These are phyloP conservation scores for Cyclargus thomasi DNA, from an alignment of 1,140 invertebrate genomes.

Conservation along the genomic window DNA sequence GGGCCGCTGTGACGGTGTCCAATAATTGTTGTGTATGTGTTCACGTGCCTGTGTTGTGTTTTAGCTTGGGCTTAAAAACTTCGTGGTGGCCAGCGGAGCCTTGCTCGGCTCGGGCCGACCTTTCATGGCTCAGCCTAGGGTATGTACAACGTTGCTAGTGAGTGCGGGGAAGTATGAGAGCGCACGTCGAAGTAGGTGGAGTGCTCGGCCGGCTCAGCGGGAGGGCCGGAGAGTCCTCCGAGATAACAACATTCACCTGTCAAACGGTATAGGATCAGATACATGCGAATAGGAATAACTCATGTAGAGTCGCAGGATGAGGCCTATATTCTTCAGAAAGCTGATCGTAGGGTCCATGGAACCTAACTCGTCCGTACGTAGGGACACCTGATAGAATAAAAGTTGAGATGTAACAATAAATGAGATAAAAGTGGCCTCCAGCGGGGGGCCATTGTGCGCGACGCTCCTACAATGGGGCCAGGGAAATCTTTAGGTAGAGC, in stretches of 20 bases:
- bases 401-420: constrained; percentile 49
- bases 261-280: background rate
- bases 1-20: constrained; percentile 69
- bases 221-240: background rate
- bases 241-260: background rate
- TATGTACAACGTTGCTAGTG: constrained; percentile 53
- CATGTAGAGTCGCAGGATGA: background rate
- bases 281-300: background rate
- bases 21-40: constrained; percentile 64
- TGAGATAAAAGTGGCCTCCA: constrained; percentile 55
- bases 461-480: constrained; percentile 51
- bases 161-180: constrained; percentile 21
- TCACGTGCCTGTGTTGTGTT: constrained; percentile 67
- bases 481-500: constrained; percentile 34
- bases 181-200: background rate
- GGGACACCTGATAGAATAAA: constrained; percentile 54
- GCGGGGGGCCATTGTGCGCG: constrained; percentile 57
- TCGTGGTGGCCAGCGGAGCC: constrained; percentile 74
- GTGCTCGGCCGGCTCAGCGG: background rate
- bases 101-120: constrained; percentile 73
- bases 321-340: background rate
- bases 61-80: constrained; percentile 64
- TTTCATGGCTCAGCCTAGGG: constrained; percentile 76
- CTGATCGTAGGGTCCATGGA: background rate
- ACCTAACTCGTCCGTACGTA: background rate